phyloP scores from a whole-genome alignment of 2,113 vertebrate species.

The Carassius auratus region DNA sequence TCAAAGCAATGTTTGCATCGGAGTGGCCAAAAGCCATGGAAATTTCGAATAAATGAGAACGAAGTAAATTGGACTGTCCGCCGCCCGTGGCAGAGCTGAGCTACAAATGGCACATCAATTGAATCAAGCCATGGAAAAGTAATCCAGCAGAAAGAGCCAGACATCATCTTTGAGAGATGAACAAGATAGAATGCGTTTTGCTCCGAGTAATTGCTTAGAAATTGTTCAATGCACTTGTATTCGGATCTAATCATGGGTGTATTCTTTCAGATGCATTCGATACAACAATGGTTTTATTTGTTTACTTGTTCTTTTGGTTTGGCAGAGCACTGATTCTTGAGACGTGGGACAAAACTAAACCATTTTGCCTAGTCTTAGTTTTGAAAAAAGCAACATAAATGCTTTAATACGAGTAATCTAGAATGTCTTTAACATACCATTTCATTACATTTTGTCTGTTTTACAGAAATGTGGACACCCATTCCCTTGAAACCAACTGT shows the following conservation, averaged over 20 bases:
- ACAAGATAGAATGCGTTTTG: background rate
- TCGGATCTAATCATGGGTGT: background rate
- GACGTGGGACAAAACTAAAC: background rate
- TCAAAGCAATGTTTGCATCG: slow-evolving; percentile 73
- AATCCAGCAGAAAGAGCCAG: slow-evolving; percentile 56
- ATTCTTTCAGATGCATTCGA: background rate
- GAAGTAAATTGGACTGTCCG: slow-evolving; percentile 75
- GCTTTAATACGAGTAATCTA: background rate
- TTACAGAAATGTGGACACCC: background rate
- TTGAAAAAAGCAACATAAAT: background rate
- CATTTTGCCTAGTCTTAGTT: background rate
- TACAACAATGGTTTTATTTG: background rate
- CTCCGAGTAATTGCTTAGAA: slow-evolving; percentile 8
- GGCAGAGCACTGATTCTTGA: background rate
- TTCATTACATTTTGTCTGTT: background rate
- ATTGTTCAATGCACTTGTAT: slow-evolving; percentile 1
- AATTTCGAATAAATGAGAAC: slow-evolving; percentile 78
- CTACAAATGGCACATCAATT: slow-evolving; percentile 75
- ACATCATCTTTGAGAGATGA: slow-evolving; percentile 15
- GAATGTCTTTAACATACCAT: background rate
- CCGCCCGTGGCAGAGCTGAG: slow-evolving; percentile 67
- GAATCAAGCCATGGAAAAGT: slow-evolving; percentile 63
- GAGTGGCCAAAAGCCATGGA: slow-evolving; percentile 74
- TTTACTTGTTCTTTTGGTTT: background rate
- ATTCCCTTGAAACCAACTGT: background rate